phyloP scores from a whole-genome alignment of 1,140 invertebrate genomes.

The Berghia stephanieae region DNA sequence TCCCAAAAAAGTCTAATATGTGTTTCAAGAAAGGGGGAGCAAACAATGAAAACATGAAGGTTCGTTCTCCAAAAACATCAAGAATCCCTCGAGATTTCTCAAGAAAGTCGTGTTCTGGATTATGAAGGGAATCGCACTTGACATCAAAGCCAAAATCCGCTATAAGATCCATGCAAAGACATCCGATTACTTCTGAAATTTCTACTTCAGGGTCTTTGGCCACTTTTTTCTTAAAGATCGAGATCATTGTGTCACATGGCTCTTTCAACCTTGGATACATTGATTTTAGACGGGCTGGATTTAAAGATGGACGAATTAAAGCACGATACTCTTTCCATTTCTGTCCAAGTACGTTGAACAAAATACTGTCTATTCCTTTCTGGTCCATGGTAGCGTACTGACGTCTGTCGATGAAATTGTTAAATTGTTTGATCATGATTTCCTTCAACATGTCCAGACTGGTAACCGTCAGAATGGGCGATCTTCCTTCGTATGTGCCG shows the following conservation, averaged over 20 bases:
- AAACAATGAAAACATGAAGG: slow-evolving; percentile 5
- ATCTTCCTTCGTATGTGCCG: slow-evolving; percentile 1
- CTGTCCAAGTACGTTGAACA: not conserved
- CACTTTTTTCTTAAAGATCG: not conserved
- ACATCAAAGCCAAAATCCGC: not conserved
- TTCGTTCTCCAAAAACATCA: not conserved
- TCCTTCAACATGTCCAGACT: not conserved
- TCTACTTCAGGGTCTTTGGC: not conserved
- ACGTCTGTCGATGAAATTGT: not conserved
- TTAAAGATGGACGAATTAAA: not conserved
- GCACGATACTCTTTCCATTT: not conserved
- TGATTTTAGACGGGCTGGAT: not conserved
- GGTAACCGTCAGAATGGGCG: slow-evolving; percentile 12
- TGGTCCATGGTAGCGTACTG: slow-evolving; percentile 6
- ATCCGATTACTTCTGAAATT: not conserved
- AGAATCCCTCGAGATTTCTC: not conserved
- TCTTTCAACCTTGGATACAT: not conserved
- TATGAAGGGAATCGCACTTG: not conserved
- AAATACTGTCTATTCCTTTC: not conserved
- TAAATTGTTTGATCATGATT: not conserved
- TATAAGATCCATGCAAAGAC: slow-evolving; percentile 17
- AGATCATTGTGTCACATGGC: not conserved
- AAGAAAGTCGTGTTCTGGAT: not conserved
- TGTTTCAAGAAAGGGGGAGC: not conserved
- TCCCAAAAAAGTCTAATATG: not conserved